Evolutionary conservation across 30 jellyfish, hydroid and myxozoan species (phyloP).

Genomic region (Haliclystus octoradiatus): DNA sequence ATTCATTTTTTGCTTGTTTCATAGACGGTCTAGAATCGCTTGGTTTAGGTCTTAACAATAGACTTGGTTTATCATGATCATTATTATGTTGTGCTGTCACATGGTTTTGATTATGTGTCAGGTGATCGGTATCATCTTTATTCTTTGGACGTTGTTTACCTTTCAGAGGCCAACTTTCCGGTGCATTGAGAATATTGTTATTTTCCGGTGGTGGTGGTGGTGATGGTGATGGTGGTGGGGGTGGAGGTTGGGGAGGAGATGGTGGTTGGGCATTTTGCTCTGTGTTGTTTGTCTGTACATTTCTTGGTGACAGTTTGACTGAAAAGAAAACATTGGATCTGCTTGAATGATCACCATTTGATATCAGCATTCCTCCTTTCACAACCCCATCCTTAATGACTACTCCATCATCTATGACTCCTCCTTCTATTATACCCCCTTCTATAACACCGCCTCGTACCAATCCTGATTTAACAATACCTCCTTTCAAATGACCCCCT

Average conservation of each 20-base stretch:
- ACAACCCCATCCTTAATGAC: constrained; percentile 80
- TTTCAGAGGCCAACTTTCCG: constrained; percentile 70
- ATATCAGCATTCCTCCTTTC: constrained; percentile 21
- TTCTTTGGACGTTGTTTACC: constrained; percentile 8
- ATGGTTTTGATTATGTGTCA: constrained; percentile 20
- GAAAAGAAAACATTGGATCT: neutral
- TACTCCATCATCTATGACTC: constrained; percentile 89
- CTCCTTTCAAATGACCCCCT: constrained; percentile 88
- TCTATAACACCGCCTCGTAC: constrained; percentile 84
- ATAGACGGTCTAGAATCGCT: neutral
- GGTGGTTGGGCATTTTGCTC: neutral
- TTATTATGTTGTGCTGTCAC: constrained; percentile 12
- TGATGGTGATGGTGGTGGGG: neutral
- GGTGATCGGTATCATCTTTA: constrained; percentile 17
- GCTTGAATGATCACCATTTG: neutral
- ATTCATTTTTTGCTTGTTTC: neutral
- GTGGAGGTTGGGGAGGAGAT: constrained; percentile 3
- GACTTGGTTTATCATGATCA: neutral
- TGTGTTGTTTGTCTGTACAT: neutral
- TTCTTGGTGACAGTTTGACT: neutral
- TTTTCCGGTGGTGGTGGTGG: constrained; percentile 5
- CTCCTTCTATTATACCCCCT: constrained; percentile 92
- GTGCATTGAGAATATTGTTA: constrained; percentile 46
- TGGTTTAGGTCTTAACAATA: neutral
- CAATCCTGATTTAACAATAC: constrained; percentile 71